Evolutionary conservation across 1,140 invertebrate species (phyloP).

Genomic region (Trichogramma pretiosum): DNA sequence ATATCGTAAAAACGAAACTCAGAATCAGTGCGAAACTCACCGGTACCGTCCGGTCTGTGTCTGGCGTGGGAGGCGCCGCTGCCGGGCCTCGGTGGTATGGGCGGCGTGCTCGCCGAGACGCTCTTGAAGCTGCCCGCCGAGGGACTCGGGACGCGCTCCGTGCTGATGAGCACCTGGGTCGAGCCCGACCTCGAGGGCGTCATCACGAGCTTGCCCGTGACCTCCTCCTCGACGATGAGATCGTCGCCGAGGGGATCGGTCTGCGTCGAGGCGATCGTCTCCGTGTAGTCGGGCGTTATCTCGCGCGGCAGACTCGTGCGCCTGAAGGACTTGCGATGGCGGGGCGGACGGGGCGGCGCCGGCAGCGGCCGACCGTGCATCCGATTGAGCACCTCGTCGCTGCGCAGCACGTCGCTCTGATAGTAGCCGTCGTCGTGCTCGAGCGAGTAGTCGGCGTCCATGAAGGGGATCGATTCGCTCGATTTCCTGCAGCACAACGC

Average conservation of each 20-base stretch:
- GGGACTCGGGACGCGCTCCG: slow-evolving; percentile 31
- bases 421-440: slow-evolving; percentile 40
- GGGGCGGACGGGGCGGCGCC: slow-evolving; percentile 67
- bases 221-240: slow-evolving; percentile 56
- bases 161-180: slow-evolving; percentile 36
- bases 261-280: slow-evolving; percentile 69
- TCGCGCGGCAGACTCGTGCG: neutral
- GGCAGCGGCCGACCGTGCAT: slow-evolving; percentile 73
- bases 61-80: neutral
- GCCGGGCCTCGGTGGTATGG: slow-evolving; percentile 28
- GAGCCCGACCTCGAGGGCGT: slow-evolving; percentile 36
- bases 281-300: slow-evolving; percentile 23
- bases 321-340: neutral
- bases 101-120: neutral
- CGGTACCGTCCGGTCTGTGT: neutral
- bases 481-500: slow-evolving; percentile 14
- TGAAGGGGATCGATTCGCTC: slow-evolving; percentile 47
- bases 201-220: slow-evolving; percentile 35
- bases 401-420: slow-evolving; percentile 55
- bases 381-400: slow-evolving; percentile 63
- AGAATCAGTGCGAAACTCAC: neutral
- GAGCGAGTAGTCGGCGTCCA: slow-evolving; percentile 46
- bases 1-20: neutral
- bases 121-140: slow-evolving; percentile 4
- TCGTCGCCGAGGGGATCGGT: slow-evolving; percentile 73